Evolutionary conservation across 1,140 invertebrate species (phyloP).

Genomic region (Aphaenogaster rudis): DNA sequence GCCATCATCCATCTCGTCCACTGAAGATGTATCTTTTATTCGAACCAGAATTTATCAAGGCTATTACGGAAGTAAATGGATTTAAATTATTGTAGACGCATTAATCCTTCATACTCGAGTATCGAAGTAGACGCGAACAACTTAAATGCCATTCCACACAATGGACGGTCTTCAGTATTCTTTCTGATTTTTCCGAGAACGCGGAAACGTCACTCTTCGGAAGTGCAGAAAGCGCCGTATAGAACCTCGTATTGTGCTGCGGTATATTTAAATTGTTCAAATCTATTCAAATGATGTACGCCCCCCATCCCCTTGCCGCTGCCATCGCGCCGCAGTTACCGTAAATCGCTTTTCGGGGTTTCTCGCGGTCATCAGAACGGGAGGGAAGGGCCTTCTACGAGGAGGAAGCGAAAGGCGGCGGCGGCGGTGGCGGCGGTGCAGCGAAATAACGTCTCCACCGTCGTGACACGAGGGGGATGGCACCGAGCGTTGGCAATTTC

Average conservation of each 20-base stretch:
- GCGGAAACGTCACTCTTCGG: background rate
- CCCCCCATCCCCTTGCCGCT: too few relatives aligned
- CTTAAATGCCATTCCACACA: background rate
- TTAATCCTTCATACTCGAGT: background rate
- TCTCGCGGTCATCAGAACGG: conserved; percentile 33
- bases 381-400: background rate
- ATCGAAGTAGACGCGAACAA: background rate
- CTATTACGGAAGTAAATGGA: background rate
- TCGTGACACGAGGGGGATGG: conserved; percentile 63
- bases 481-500: conserved; percentile 63
- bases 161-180: conserved; percentile 11
- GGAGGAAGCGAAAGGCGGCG: conserved; percentile 15
- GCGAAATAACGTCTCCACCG: conserved; percentile 53
- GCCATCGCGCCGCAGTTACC: background rate
- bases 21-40: conserved; percentile 1
- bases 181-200: background rate
- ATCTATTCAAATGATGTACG: conserved; percentile 23
- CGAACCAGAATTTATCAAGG: background rate
- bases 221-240: background rate
- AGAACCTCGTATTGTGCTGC: conserved; percentile 1
- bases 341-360: conserved; percentile 36
- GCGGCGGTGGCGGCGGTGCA: background rate
- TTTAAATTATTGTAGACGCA: background rate
- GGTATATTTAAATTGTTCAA: conserved; percentile 20
- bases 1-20: background rate